phyloP scores from a whole-genome alignment of 2,113 vertebrate species.

The Halichoerus grypus region DNA sequence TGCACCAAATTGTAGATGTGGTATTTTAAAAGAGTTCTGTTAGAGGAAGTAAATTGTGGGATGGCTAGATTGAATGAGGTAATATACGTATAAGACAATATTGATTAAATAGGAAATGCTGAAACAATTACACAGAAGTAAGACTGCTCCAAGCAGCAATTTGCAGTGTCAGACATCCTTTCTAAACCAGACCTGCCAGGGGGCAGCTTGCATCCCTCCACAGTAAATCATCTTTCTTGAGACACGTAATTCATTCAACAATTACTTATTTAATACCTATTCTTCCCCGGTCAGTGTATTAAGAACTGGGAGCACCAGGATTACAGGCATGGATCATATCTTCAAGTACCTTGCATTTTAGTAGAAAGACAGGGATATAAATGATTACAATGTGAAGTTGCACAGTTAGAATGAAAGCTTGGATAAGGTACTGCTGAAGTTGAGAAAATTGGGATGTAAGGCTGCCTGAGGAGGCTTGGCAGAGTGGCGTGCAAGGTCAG shows the following conservation, averaged over 20 bases:
- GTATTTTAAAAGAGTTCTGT: not conserved
- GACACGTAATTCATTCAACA: not conserved
- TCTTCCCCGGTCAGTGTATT: not conserved
- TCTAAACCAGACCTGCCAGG: not conserved
- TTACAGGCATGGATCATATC: not conserved
- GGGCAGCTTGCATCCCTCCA: not conserved
- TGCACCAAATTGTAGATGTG: not conserved
- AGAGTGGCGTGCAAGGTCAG: not conserved
- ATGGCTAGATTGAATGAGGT: not conserved
- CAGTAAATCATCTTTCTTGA: not conserved
- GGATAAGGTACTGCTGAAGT: not conserved
- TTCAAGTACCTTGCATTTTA: not conserved
- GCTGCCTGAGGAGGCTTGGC: not conserved
- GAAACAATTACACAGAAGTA: not conserved
- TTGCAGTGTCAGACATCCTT: not conserved
- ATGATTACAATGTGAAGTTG: not conserved
- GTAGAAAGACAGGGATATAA: not conserved
- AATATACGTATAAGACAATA: not conserved
- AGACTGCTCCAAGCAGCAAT: not conserved
- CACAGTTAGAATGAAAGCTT: not conserved
- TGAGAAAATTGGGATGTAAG: not conserved
- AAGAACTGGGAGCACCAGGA: not conserved
- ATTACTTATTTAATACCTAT: conserved; percentile 3
- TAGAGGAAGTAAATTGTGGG: not conserved
- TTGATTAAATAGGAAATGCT: conserved; percentile 12